Conservation (phyloP, 2,113 vertebrate genomes). For the Zapus hudsonius region DNA sequence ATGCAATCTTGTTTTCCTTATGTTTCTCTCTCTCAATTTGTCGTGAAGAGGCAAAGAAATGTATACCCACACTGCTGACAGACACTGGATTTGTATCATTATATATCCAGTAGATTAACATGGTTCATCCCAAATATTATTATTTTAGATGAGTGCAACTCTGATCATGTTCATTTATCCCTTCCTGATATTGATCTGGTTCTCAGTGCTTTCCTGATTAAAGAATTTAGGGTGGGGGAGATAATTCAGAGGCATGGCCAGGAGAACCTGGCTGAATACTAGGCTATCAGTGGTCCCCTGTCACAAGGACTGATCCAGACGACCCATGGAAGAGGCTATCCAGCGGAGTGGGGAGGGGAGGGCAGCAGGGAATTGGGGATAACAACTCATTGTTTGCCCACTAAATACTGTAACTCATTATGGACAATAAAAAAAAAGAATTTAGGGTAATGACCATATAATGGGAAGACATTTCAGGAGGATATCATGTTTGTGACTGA, state of each 20-base stretch:
- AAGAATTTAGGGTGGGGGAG: too few relatives aligned
- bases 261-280: too few relatives aligned
- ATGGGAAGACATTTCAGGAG: neutral
- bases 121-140: neutral
- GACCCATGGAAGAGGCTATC: too few relatives aligned
- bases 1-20: neutral
- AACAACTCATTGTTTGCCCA: too few relatives aligned
- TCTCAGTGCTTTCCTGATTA: neutral
- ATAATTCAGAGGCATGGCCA: too few relatives aligned
- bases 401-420: too few relatives aligned
- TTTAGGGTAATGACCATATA: neutral
- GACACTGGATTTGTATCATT: neutral
- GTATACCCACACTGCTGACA: neutral
- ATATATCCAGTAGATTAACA: neutral
- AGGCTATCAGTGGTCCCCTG: too few relatives aligned
- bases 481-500: neutral
- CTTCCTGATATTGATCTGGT: neutral
- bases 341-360: too few relatives aligned
- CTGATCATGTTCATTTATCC: neutral
- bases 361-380: too few relatives aligned
- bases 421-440: too few relatives aligned
- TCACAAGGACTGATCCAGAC: too few relatives aligned
- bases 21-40: neutral
- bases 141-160: neutral
- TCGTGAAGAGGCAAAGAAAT: neutral